Percentiles rank a stretch among this genome's conserved stretches.
These are phyloP conservation scores for Muschampia plurimacula DNA, from an alignment of 2,888 invertebrate species.

Conservation along the genomic window DNA sequence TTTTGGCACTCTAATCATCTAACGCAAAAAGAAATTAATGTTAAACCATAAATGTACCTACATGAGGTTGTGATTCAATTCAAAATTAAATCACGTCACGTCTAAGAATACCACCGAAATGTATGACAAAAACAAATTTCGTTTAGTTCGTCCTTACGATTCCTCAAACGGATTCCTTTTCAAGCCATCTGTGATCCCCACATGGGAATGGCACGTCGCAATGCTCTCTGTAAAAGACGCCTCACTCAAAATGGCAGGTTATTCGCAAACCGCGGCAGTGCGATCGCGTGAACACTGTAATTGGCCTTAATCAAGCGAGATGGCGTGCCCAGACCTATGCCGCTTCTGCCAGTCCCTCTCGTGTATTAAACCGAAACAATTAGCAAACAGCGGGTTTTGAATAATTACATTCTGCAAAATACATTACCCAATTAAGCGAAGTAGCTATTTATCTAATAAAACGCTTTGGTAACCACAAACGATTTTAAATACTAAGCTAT, in stretches of 20 bases:
- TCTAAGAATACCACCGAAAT: neutral
- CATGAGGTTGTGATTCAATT: neutral
- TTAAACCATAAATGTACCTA: too few species aligned
- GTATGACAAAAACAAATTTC: slow-evolving; percentile 9
- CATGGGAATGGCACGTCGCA: slow-evolving; percentile 50
- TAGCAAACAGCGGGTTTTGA: slow-evolving; percentile 46
- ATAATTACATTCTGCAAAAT: slow-evolving; percentile 25
- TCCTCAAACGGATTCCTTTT: slow-evolving; percentile 24
- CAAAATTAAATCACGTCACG: neutral
- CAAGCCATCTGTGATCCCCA: slow-evolving; percentile 4
- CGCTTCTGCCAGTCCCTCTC: slow-evolving; percentile 45
- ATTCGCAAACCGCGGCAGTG: slow-evolving; percentile 72
- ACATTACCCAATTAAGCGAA: slow-evolving; percentile 19
- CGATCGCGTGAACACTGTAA: slow-evolving; percentile 77
- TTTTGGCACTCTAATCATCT: too few species aligned
- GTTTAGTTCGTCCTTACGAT: neutral
- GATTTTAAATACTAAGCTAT: slow-evolving; percentile 14
- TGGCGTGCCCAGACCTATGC: slow-evolving; percentile 61
- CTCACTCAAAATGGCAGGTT: slow-evolving; percentile 70
- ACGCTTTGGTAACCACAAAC: slow-evolving; percentile 20
- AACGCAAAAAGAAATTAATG: too few species aligned
- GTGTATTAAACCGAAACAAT: slow-evolving; percentile 49
- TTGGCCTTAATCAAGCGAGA: slow-evolving; percentile 77
- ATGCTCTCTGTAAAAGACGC: slow-evolving; percentile 63
- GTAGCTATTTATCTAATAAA: slow-evolving; percentile 28